Conservation (phyloP, 2,113 vertebrate species). For the Phasianus colchicus region DNA sequence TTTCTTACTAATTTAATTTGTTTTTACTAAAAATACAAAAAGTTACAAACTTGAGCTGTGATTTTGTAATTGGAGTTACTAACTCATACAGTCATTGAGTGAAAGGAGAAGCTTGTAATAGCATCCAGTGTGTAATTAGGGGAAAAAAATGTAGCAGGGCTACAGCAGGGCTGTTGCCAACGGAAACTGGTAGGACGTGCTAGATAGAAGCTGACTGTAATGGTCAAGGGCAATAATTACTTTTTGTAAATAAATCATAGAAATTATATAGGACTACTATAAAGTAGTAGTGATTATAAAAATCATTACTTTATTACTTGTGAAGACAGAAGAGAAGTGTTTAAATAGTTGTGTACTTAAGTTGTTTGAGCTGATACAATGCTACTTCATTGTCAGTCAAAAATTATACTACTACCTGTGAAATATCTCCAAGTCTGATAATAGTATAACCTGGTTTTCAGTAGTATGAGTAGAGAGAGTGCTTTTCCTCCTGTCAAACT, state of each 20-base stretch:
- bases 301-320: not conserved
- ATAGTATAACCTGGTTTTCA: not conserved
- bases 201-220: rapidly evolving
- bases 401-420: not conserved
- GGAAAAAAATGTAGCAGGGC: no score
- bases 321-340: not conserved
- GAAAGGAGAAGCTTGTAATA: not conserved
- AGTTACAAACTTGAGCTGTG: not conserved
- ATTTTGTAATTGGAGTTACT: not conserved
- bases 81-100: not conserved
- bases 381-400: not conserved
- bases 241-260: not conserved
- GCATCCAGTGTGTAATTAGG: not conserved
- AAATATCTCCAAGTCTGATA: not conserved
- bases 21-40: not conserved
- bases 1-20: not conserved
- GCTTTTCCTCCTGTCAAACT: not conserved
- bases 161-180: not conserved
- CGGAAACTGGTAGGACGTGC: not conserved
- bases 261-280: not conserved
- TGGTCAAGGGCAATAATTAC: not conserved
- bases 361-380: not conserved
- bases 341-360: not conserved
- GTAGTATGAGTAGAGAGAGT: not conserved
- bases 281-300: not conserved